Conservation (phyloP, 2,113 vertebrate species). For the Ictidomys tridecemlineatus region DNA sequence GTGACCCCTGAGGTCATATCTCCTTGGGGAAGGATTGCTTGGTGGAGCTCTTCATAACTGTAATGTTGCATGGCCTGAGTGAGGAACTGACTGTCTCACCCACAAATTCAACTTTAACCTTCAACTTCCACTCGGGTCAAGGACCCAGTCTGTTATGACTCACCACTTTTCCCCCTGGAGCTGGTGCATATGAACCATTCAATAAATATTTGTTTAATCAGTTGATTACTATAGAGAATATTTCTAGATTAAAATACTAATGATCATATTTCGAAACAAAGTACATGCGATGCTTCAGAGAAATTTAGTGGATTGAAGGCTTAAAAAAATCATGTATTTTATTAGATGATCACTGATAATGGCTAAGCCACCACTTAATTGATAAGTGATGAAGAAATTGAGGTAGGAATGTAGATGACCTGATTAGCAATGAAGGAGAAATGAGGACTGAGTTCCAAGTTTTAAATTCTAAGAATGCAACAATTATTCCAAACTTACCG, state of each 20-base stretch:
- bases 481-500: no score
- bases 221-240: neutral
- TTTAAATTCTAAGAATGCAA: no score
- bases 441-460: neutral
- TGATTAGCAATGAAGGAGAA: neutral
- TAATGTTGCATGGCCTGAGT: neutral
- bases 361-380: neutral
- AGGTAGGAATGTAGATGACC: neutral
- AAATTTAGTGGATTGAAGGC: neutral
- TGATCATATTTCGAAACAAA: neutral
- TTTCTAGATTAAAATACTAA: constrained; percentile 26
- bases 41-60: neutral
- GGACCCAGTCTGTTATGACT: neutral
- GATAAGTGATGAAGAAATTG: neutral
- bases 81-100: neutral
- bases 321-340: neutral
- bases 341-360: neutral
- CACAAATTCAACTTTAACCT: neutral
- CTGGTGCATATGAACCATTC: neutral
- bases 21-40: neutral
- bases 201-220: neutral
- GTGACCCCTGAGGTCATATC: neutral
- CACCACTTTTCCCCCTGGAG: neutral
- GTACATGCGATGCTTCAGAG: neutral
- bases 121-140: neutral